A percentile compares a stretch with the other conserved stretches of the same genome.
These are phyloP conservation scores for Lithobates sylvaticus DNA, from an alignment of 2,797 vertebrate genomes.

Conservation along the genomic window DNA sequence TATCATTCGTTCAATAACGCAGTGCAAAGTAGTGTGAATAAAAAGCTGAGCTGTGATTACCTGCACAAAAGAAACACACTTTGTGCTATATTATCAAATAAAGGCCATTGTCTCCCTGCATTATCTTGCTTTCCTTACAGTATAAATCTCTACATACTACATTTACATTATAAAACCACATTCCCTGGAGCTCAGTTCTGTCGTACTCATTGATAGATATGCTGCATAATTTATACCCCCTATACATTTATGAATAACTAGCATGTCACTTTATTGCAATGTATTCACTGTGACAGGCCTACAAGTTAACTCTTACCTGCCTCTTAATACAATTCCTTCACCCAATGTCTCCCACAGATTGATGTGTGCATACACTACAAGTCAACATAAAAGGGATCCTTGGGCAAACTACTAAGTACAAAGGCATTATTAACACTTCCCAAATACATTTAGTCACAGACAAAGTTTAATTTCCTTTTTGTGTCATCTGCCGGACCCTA, in stretches of 20 bases:
- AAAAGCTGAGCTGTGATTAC: not conserved
- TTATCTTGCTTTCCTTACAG: not conserved
- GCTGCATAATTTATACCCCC: conserved; percentile 19
- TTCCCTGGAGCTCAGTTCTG: not conserved
- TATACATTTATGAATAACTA: not conserved
- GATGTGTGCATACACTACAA: too few species aligned
- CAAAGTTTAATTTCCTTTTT: too few species aligned
- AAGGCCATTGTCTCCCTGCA: not conserved
- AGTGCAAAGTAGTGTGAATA: not conserved
- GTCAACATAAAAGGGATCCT: too few species aligned
- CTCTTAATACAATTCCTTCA: not conserved
- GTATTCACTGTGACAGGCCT: not conserved
- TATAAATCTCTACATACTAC: not conserved
- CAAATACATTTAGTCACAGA: too few species aligned
- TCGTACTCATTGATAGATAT: not conserved
- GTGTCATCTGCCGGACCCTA: too few species aligned
- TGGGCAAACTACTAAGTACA: too few species aligned
- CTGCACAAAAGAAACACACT: not conserved
- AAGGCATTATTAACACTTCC: too few species aligned
- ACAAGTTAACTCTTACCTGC: not conserved
- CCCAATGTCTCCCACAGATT: not conserved
- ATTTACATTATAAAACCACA: not conserved
- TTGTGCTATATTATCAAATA: not conserved
- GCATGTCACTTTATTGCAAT: not conserved
- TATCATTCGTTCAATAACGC: not conserved